Percentiles rank a stretch among this genome's conserved stretches.
Conservation (phyloP, 2,113 vertebrate species). For the Asarcornis scutulata region DNA sequence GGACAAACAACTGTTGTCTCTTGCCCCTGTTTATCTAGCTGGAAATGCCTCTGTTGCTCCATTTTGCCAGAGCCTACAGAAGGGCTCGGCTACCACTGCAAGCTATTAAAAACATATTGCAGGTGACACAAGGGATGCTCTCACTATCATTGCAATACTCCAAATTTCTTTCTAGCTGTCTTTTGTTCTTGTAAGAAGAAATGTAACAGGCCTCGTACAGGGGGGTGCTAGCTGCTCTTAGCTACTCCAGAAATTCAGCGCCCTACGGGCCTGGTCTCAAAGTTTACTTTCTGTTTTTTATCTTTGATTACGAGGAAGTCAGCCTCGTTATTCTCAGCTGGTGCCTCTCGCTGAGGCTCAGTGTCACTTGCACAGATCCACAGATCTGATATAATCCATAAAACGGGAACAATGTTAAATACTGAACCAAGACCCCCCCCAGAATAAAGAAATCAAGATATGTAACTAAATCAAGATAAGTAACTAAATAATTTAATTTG, state of each 20-base stretch:
- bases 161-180: background rate
- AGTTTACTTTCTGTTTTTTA: background rate
- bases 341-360: background rate
- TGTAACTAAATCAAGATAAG: too few relatives aligned
- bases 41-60: conserved; percentile 43
- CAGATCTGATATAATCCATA: background rate
- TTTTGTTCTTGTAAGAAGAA: background rate
- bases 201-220: accelerated
- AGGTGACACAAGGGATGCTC: conserved; percentile 19
- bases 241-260: background rate
- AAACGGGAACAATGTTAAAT: background rate
- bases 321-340: background rate
- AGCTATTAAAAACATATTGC: background rate
- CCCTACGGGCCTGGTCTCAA: background rate
- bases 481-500: background rate
- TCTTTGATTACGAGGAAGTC: background rate
- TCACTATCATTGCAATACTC: background rate
- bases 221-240: accelerated
- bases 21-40: conserved; percentile 56
- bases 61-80: background rate
- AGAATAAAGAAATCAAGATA: background rate
- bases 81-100: background rate
- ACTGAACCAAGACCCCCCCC: background rate
- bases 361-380: background rate
- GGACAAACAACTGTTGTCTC: conserved; percentile 70